Percentiles rank a stretch among this genome's conserved stretches.
Conservation (phyloP, 2,888 invertebrate species). For the Erynnis tages region DNA sequence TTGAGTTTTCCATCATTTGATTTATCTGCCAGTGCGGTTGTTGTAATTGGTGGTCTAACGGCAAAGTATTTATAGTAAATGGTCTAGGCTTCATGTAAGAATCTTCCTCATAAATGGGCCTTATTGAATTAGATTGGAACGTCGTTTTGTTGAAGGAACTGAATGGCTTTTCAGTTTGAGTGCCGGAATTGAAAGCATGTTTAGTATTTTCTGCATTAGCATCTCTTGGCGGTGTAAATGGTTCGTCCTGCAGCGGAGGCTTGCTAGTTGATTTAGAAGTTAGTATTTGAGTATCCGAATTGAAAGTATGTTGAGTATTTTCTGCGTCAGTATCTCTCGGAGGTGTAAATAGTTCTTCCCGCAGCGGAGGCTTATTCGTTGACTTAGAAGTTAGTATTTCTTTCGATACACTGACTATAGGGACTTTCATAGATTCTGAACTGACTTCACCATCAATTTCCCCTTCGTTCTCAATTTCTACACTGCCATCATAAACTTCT, state of each 20-base stretch:
- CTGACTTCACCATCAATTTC: slow-evolving; percentile 70
- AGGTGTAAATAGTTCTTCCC: slow-evolving; percentile 13
- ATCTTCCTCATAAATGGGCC: slow-evolving; percentile 57
- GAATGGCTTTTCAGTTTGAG: slow-evolving; percentile 77
- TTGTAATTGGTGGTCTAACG: slow-evolving; percentile 70
- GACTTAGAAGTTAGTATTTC: slow-evolving; percentile 39
- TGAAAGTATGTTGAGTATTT: slow-evolving; percentile 38
- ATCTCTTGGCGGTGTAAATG: slow-evolving; percentile 33
- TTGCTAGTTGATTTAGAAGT: slow-evolving; percentile 4
- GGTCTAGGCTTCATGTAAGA: slow-evolving; percentile 65
- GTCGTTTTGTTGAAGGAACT: slow-evolving; percentile 52
- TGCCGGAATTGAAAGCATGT: slow-evolving; percentile 53
- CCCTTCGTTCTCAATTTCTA: slow-evolving; percentile 47
- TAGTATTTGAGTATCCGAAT: slow-evolving; percentile 57
- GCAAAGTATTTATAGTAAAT: slow-evolving; percentile 59
- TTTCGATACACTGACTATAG: slow-evolving; percentile 64
- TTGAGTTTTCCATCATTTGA: slow-evolving; percentile 65
- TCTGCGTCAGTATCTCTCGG: slow-evolving; percentile 41
- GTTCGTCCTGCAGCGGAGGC: not conserved
- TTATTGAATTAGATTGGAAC: slow-evolving; percentile 64
- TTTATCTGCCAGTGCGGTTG: slow-evolving; percentile 78
- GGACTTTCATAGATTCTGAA: slow-evolving; percentile 73
- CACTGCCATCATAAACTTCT: slow-evolving; percentile 72
- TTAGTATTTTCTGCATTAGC: slow-evolving; percentile 38
- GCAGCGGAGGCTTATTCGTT: not conserved